Base-by-base conservation (phyloP, 2,888 invertebrate species). In the Drosophila setosimentum region DNA sequence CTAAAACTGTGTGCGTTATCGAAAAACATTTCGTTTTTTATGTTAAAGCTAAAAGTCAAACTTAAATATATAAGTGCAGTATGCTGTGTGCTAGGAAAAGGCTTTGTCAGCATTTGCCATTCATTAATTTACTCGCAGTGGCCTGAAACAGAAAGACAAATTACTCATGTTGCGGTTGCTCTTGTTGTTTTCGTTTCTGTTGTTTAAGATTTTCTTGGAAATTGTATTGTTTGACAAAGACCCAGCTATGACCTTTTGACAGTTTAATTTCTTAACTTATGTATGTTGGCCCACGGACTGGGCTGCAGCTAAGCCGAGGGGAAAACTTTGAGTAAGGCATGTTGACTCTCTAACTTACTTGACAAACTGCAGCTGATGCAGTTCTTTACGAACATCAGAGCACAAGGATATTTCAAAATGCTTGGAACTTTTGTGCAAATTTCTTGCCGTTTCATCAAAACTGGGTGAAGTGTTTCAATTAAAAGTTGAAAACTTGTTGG, bases 401-500 rank as follows among this genome's bases (percentile, higher is more conserved):
- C 54, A n/a, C 53, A 62, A 66, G 78, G 60, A 74, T 69, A 71
- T 80, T 75, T 51, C 53, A 64, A 74, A 49, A 35, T 61, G 60
- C 70, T 62, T 66, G 57, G 32, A 50, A 70, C n/a, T 74, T 62
- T 42, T 69, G 76, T 71, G 60, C 48, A 58, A 64, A 68, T 76
- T 76, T 54, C 73, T 75, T 78, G 76, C 63, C 75, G 60, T 73
- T 74, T 57, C 65, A 70, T 68, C 73, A 62, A 66, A 82, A 83
- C 75, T 83, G 77, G 70, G 61, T 76, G 77, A 87, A 85, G 88
- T 83, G 88, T 81, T 85, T 87, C 86, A 87, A 87, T 85, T 87
- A 86, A 81, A 87, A 85, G 80, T 87, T 85, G 77, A 73, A 74
- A 87, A 80, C 88, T 88, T 85, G 86, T 83, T 85, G 88, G 85